Conservation (phyloP, 2,797 vertebrate species). For the Lateolabrax maculatus region DNA sequence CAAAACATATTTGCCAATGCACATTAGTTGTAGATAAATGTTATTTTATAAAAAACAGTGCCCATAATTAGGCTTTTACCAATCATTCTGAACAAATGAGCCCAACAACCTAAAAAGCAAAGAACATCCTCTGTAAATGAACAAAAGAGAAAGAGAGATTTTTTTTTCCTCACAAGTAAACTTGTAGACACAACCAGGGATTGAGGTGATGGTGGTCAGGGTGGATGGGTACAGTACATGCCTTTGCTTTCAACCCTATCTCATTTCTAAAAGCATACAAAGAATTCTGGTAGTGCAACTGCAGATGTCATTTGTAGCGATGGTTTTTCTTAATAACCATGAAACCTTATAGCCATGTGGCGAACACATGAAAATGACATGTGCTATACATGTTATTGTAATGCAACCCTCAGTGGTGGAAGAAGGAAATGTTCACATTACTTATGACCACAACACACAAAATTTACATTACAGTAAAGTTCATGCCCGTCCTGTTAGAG, state of each 20-base stretch:
- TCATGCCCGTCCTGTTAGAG: constrained; percentile 27
- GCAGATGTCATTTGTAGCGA: constrained; percentile 43
- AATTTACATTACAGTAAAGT: constrained; percentile 44
- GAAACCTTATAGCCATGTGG: constrained; percentile 55
- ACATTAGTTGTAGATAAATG: not conserved
- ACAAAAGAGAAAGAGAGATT: too few relatives aligned
- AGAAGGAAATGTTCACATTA: constrained; percentile 56
- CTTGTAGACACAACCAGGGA: not conserved
- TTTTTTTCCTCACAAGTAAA: constrained; percentile 5
- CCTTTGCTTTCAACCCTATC: constrained; percentile 20
- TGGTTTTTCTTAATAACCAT: constrained; percentile 41
- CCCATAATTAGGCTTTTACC: not conserved
- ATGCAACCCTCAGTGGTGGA: constrained; percentile 36
- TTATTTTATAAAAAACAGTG: not conserved
- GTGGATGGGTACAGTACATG: not conserved
- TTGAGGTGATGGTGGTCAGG: not conserved
- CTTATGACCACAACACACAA: constrained; percentile 53
- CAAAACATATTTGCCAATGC: not conserved
- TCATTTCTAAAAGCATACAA: constrained; percentile 28
- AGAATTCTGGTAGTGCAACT: constrained; percentile 19
- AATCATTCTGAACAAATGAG: not conserved
- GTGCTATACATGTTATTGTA: constrained; percentile 47
- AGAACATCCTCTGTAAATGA: not conserved
- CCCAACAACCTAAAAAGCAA: not conserved
- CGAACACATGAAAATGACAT: constrained; percentile 49